Evolutionary conservation across 2,113 vertebrate species (phyloP), one percentile per base, ranked within the genome.

Genomic region (Maylandia zebra): DNA sequence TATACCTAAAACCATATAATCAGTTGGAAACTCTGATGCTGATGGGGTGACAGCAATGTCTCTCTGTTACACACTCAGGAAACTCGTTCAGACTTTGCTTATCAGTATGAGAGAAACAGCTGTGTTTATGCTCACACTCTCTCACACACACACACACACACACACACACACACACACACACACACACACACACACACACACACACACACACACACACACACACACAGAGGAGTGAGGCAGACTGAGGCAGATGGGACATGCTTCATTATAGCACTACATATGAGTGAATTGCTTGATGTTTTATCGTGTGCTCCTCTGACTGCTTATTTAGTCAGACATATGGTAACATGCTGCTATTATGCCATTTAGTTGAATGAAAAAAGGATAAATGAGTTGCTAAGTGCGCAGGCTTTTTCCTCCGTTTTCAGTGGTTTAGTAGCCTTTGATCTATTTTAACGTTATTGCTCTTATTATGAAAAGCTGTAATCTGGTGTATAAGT

Each of bases 291-390:
- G 83, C 91, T 93, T 88, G 87, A 93, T 93, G 91, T 93, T 93
- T 93, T 91, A 89, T 90, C 90, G 71, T 92, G 90, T 93, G 61
- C 86, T 84, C 64, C 53, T 94, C 88, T 86, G 86, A 94, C 92
- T 94, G 90, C 93, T 93, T 93, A 93, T 95, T 94, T 94, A 94
- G 91, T 89, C 85, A 83, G 90, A 91, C 93, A 92, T 95, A 93
- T 95, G 93, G 90, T 57, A 89, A 90, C 89, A 90, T 48, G 3
- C 66, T 45, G 89, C 91, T 86, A 86, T 92, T 93, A 94, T 86
- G 83, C 88, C 74, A 27, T 93, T 92, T 90, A 93, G 89, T 89
- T 90, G 85, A 94, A 83, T 87, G 83, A 87, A 89, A 92, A 93
- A 85, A 55, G 89, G 87, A 83, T 76, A 86, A 91, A 91, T 88